These are phyloP conservation scores for Corella eumyota DNA, from an alignment of 23 tunicate species.

Conservation along the genomic window DNA sequence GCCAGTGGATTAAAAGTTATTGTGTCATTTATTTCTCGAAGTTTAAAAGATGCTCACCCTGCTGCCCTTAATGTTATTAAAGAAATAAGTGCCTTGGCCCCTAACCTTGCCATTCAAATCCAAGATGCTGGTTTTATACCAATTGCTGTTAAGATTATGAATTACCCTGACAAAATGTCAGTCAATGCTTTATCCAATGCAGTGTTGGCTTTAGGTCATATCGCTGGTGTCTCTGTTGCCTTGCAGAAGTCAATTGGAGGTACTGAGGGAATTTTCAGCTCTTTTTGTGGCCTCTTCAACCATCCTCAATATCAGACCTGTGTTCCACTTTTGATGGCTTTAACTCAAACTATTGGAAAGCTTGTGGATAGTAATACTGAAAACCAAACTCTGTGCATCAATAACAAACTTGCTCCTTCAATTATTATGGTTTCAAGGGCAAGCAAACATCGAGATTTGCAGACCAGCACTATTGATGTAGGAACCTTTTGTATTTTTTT, in stretches of 20 bases:
- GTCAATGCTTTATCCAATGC: conserved; percentile 31
- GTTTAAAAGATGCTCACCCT: conserved; percentile 19
- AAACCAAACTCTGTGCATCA: conserved; percentile 53
- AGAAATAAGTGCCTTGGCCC: conserved; percentile 19
- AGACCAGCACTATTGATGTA: conserved; percentile 62
- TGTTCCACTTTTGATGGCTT: conserved; percentile 39
- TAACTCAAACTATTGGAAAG: conserved; percentile 28
- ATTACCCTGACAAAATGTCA: conserved; percentile 42
- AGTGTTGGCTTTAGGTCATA: conserved; percentile 22
- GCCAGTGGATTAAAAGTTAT: conserved; percentile 56
- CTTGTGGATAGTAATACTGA: conserved; percentile 32
- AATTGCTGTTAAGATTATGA: conserved; percentile 30
- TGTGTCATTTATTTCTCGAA: conserved; percentile 15
- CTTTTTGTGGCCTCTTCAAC: conserved; percentile 30
- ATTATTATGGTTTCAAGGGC: conserved; percentile 58
- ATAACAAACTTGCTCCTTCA: conserved; percentile 31
- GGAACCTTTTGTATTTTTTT: neutral
- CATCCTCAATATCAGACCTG: conserved; percentile 46
- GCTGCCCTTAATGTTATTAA: conserved; percentile 26
- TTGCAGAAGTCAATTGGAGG: conserved; percentile 40
- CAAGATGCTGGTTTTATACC: conserved; percentile 38
- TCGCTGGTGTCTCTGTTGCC: conserved; percentile 18
- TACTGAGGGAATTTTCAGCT: conserved; percentile 33
- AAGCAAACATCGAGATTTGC: conserved; percentile 49
- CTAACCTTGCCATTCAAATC: conserved; percentile 35